Evolutionary conservation across 1,140 invertebrate genomes (phyloP), one percentile per base, ranked within the genome.

Genomic region (Lasaia peninsularis): DNA sequence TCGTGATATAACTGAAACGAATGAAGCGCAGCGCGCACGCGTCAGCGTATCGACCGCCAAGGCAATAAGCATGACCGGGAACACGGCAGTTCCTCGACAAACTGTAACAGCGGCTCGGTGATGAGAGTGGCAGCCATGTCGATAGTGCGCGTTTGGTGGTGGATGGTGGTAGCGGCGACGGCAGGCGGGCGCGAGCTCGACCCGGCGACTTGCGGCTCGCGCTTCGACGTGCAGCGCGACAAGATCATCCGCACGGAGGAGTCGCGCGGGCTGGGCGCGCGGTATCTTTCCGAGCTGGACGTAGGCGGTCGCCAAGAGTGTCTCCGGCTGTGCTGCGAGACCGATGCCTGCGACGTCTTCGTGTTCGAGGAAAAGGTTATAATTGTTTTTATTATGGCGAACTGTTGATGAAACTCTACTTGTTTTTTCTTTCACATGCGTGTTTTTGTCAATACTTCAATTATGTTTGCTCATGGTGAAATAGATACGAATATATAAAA

Each of bases 221-320:
- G 94, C 80, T 97, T 97, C 83, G 94, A 96, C 74, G 92, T 97
- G 31, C 95, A 96, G 80, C 91, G 91, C 63, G 95, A 96, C 80
- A 97, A 96, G 74, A 98, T 98, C 60, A 98, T 98, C 65, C 91
- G 95, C 57, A 98, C 96, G 0, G 93, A 96, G 68, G 96, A 98
- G 76, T 98, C 96, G 0, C 91, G 93, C 70, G 92, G 92, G 20
- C 93, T 96, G 91, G 97, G 97, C 20, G 97, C 96, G 9, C 95
- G 95, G 73, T 98, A 96, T 89, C 89, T 98, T 7, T 96, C 95
- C 71, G 96, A 96, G 73, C 92, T 94, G 24, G 95, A 97, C 75
- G 88, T 97, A 65, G 92, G 93, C 62, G 92, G 93, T 18, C 92
- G 93, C 58, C 92, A 94, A 71, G 95, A 97, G 68, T 98, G 97